phyloP scores from a whole-genome alignment of 2,797 vertebrate genomes.

The Enteromius thamalakanensis region DNA sequence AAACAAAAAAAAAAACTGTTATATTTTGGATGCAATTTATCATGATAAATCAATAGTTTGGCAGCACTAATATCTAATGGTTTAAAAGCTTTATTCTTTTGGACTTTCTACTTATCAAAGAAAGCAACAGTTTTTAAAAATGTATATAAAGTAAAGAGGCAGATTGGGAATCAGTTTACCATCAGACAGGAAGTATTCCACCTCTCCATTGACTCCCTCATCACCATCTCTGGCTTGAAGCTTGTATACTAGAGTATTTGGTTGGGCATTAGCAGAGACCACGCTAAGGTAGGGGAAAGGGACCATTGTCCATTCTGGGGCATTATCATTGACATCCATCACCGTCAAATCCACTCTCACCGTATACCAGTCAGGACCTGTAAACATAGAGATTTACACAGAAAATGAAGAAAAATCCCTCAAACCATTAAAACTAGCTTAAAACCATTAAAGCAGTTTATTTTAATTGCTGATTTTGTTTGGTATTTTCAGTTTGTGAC shows the following conservation, averaged over 20 bases:
- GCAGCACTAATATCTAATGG: background rate
- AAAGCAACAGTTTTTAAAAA: background rate
- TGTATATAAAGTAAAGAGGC: background rate
- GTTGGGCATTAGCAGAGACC: slow-evolving; percentile 75
- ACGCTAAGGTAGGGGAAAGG: slow-evolving; percentile 83
- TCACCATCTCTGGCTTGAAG: slow-evolving; percentile 84
- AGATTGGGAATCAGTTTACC: slow-evolving; percentile 70
- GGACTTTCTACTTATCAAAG: background rate
- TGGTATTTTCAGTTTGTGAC: background rate
- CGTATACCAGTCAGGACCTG: slow-evolving; percentile 86
- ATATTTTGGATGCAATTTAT: too few species aligned
- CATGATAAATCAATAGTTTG: too few species aligned
- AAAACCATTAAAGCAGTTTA: background rate
- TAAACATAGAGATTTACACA: background rate
- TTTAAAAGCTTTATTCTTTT: background rate
- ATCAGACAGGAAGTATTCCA: slow-evolving; percentile 88
- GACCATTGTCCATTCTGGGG: slow-evolving; percentile 86
- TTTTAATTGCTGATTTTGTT: background rate
- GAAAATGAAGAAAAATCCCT: background rate
- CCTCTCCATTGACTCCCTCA: slow-evolving; percentile 82
- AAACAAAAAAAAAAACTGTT: too few species aligned
- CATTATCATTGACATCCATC: slow-evolving; percentile 85
- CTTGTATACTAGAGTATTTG: slow-evolving; percentile 82
- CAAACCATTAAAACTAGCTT: background rate
- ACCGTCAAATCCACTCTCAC: slow-evolving; percentile 81